Base-by-base conservation (phyloP, 1,140 invertebrate species). In the Pseudachorutes palmiensis region DNA sequence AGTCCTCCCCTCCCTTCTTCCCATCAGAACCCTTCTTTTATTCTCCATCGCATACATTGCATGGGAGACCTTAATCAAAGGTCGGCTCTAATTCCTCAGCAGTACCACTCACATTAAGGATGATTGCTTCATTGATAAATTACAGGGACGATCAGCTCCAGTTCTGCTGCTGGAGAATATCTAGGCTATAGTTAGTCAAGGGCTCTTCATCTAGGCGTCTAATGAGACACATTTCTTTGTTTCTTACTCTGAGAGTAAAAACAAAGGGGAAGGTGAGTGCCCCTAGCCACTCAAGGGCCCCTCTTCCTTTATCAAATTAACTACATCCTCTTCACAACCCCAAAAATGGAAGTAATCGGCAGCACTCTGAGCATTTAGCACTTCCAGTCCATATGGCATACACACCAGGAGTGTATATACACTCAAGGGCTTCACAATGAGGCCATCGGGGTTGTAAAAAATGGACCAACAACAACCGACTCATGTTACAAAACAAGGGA, bases 121-220 rank as follows among this genome's bases (percentile, higher is more conserved):
- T 55, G 51, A 55, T 55, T 55, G 51, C 51, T 55, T 26, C 24
- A 55, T 55, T 55, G 51, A 55, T 55, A 55, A 55, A 55, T 55
- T 55, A 55, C 24, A 55, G 51, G 51, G 51, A 45, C 9, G 36
- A 45, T 19, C 36, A 9, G 36, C 36, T 45, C 36, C 36, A 45
- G 19, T 45, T 45, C n/a, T n/a, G n/a, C n/a, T n/a, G n/a, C n/a
- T n/a, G n/a, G n/a, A n/a, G n/a, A n/a, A n/a, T n/a, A n/a, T n/a
- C n/a, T n/a, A n/a, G n/a, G n/a, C n/a, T n/a, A n/a, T n/a, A n/a
- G n/a, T n/a, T n/a, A n/a, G n/a, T n/a, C n/a, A n/a, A n/a, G n/a
- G n/a, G n/a, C n/a, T n/a, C n/a, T n/a, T n/a, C n/a, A n/a, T 41
- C 36, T 19, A 41, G 5, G 36, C 5, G 5, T 19, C 5, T 41